Evolutionary conservation across 2,797 vertebrate genomes (phyloP), one percentile per base, ranked within the genome.

Genomic region (Orientallactaga sibirica): DNA sequence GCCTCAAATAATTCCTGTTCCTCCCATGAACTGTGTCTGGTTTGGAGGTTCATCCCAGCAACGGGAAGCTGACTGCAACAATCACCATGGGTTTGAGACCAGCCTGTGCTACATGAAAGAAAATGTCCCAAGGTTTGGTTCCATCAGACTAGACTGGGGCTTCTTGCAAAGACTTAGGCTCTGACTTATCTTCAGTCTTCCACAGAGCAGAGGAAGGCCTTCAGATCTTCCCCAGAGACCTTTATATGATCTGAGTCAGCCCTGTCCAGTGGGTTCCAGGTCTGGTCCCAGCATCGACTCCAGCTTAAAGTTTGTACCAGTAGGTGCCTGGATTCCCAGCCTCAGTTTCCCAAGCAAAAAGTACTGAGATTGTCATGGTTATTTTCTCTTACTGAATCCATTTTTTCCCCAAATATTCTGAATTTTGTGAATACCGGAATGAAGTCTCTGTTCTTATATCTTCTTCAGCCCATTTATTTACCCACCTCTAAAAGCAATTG

Each of bases 311-410:
- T 71, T 89, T 70, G 43, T 64, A 27, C 52, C 58, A 88, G 68
- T 6, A 29, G 66, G 25, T 85, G 27, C 25, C 5, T 16, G 22
- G 0, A 14, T 62, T 74, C 37, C 55, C 29, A 88, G 66, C 33
- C 79, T 92, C 62, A 64, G 33, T 61, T 82, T 89, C 58, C 58
- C 7, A 7, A 37, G 22, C n/a, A 27, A 25, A 71, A 88, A 86
- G 9, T 68, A 1, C 48, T n/a, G 16, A 80, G 18, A 1, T 67
- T 71, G 5, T 68, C 43, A 29, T 7, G 66, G 67, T 78, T 48
- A 16, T 94, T 80, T n/a, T 75, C 62, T 88, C 25, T 67, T 74
- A 4, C 68, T 62, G 58, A 91, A 81, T 81, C 61, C n/a, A 55
- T 19, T 12, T 71, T 52, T 67, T 4, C 19, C 9, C 55, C 78